These are phyloP conservation scores for Drymonia ruficornis DNA, from an alignment of 2,888 invertebrate genomes.

Conservation along the genomic window DNA sequence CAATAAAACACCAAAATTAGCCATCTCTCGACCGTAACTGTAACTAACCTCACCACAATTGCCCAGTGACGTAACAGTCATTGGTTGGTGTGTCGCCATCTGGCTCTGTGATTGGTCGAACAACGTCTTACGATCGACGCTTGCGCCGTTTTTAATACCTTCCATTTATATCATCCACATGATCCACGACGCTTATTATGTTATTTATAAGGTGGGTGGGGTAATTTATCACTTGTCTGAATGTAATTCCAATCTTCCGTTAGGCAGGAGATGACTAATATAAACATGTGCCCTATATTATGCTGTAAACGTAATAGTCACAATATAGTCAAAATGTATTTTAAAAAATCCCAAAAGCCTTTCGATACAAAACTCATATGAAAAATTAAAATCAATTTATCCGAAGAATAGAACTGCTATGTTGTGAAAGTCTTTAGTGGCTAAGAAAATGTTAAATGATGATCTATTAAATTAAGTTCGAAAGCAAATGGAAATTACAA, in stretches of 20 bases:
- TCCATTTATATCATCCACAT: slow-evolving; percentile 19
- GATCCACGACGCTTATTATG: background rate
- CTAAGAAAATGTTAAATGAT: too few species aligned
- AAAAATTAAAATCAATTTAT: too few species aligned
- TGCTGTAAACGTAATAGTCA: too few species aligned
- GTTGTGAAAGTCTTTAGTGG: too few species aligned
- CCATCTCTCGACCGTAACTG: background rate
- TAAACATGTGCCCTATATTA: background rate
- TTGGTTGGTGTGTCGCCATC: slow-evolving; percentile 27
- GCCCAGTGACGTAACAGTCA: slow-evolving; percentile 25
- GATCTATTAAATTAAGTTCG: too few species aligned
- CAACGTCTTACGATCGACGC: slow-evolving; percentile 46
- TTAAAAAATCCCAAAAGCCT: too few species aligned
- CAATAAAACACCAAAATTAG: background rate
- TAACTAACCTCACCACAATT: background rate
- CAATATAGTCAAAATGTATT: too few species aligned
- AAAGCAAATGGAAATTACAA: too few species aligned
- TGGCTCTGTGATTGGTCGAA: slow-evolving; percentile 43
- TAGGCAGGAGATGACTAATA: background rate
- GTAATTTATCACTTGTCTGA: background rate
- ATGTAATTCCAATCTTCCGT: background rate
- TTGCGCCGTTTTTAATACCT: slow-evolving; percentile 22
- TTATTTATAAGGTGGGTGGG: background rate
- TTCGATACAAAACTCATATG: too few species aligned
- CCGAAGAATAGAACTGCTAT: too few species aligned